phyloP scores from a whole-genome alignment of 2,888 invertebrate genomes.

The Euclidia mi region DNA sequence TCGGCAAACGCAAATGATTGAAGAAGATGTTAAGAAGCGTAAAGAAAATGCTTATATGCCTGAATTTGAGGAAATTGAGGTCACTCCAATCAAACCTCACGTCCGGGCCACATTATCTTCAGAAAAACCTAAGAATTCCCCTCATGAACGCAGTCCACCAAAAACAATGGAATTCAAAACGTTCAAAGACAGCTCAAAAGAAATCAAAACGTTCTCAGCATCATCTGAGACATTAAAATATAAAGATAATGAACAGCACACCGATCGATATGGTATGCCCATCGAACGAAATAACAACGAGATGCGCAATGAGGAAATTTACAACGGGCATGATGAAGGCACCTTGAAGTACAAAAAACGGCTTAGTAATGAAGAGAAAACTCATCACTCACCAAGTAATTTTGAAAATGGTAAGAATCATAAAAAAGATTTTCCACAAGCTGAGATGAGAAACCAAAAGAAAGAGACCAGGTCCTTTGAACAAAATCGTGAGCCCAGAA shows the following conservation, averaged over 20 bases:
- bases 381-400: conserved; percentile 69
- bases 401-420: conserved; percentile 75
- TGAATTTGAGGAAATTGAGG: conserved; percentile 87
- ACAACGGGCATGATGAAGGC: conserved; percentile 83
- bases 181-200: conserved; percentile 86
- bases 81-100: conserved; percentile 86
- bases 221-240: conserved; percentile 87
- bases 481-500: conserved; percentile 76
- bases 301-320: conserved; percentile 74
- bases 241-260: conserved; percentile 81
- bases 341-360: conserved; percentile 87
- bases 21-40: conserved; percentile 79
- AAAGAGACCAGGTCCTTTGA: conserved; percentile 74
- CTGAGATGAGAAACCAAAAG: conserved; percentile 77
- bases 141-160: conserved; percentile 80
- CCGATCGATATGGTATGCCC: conserved; percentile 84
- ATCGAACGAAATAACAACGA: conserved; percentile 81
- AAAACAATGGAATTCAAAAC: conserved; percentile 88
- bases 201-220: conserved; percentile 86
- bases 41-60: conserved; percentile 86
- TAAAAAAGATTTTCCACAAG: conserved; percentile 82
- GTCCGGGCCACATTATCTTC: conserved; percentile 81
- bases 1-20: conserved; percentile 77
- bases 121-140: conserved; percentile 80
- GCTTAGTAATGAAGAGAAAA: conserved; percentile 81